Evolutionary conservation across 2,113 vertebrate genomes (phyloP).

Genomic region (Scomber japonicus): DNA sequence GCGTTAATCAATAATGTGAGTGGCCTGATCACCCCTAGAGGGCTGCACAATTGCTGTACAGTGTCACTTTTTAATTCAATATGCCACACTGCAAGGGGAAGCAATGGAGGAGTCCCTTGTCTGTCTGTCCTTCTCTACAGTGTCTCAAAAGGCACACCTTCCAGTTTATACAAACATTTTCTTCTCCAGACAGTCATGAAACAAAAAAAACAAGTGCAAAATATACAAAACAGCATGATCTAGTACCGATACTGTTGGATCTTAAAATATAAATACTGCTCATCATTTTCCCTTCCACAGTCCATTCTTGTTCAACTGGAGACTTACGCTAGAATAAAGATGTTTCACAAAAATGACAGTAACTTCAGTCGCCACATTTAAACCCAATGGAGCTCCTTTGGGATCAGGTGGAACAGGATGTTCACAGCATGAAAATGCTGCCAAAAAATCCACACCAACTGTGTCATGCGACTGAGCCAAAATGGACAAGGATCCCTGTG

Average conservation of each 20-base stretch:
- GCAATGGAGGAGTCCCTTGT: neutral
- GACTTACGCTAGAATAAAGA: slow-evolving; percentile 51
- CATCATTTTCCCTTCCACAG: neutral
- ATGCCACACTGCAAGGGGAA: slow-evolving; percentile 12
- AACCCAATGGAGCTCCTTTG: slow-evolving; percentile 34
- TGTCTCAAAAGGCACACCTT: slow-evolving; percentile 20
- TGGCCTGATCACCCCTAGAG: slow-evolving; percentile 52
- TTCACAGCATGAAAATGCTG: slow-evolving; percentile 33
- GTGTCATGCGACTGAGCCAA: slow-evolving; percentile 46
- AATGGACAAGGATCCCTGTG: slow-evolving; percentile 47
- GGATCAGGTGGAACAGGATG: slow-evolving; percentile 61
- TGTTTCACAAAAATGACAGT: slow-evolving; percentile 32
- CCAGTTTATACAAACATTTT: neutral
- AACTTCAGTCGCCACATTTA: slow-evolving; percentile 33
- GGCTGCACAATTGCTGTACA: slow-evolving; percentile 47
- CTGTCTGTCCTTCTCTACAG: slow-evolving; percentile 22
- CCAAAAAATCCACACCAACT: slow-evolving; percentile 25
- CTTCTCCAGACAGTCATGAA: slow-evolving; percentile 14
- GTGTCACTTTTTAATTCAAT: slow-evolving; percentile 60
- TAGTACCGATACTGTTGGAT: neutral
- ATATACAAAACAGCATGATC: neutral
- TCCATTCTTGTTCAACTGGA: slow-evolving; percentile 9
- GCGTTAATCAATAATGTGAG: slow-evolving; percentile 61
- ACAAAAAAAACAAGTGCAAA: neutral
- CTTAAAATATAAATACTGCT: neutral